Evolutionary conservation across 2,113 vertebrate genomes (phyloP).

Genomic region (Ceuthmochares aereus): DNA sequence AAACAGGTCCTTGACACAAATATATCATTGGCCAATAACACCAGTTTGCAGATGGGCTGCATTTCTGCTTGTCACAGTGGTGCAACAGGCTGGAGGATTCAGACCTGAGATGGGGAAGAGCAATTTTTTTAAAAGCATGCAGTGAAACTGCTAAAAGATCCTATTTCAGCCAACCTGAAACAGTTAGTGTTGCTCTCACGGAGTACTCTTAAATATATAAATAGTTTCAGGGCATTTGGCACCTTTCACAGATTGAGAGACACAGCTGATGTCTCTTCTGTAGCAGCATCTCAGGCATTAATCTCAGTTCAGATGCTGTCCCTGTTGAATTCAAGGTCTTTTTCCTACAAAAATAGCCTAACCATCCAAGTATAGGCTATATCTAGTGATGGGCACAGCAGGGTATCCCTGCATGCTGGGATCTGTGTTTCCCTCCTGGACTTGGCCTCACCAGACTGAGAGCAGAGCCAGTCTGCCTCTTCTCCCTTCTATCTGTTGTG

Average conservation of each 20-base stretch:
- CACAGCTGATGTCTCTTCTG: conserved; percentile 29
- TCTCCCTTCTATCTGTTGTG: rapidly evolving
- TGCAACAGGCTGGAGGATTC: background rate
- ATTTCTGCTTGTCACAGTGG: background rate
- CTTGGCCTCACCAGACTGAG: background rate
- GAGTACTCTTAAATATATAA: conserved; percentile 20
- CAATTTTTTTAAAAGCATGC: background rate
- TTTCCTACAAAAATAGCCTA: background rate
- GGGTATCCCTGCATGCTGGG: background rate
- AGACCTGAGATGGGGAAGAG: background rate
- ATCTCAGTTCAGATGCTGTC: background rate
- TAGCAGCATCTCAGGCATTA: background rate
- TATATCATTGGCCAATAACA: background rate
- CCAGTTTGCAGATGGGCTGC: background rate
- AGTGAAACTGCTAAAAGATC: conserved; percentile 28
- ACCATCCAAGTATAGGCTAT: background rate
- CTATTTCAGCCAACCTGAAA: conserved; percentile 32
- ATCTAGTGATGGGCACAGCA: rapidly evolving
- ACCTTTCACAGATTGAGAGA: conserved; percentile 40
- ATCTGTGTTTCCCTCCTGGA: background rate
- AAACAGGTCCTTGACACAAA: background rate
- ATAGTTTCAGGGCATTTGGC: conserved; percentile 54
- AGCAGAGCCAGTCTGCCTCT: background rate
- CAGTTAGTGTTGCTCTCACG: background rate
- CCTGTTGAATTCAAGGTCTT: background rate